A percentile compares a stretch with the other conserved stretches of the same genome.
These are phyloP conservation scores for Diloba caeruleocephala DNA, from an alignment of 2,888 invertebrate species.

Conservation along the genomic window DNA sequence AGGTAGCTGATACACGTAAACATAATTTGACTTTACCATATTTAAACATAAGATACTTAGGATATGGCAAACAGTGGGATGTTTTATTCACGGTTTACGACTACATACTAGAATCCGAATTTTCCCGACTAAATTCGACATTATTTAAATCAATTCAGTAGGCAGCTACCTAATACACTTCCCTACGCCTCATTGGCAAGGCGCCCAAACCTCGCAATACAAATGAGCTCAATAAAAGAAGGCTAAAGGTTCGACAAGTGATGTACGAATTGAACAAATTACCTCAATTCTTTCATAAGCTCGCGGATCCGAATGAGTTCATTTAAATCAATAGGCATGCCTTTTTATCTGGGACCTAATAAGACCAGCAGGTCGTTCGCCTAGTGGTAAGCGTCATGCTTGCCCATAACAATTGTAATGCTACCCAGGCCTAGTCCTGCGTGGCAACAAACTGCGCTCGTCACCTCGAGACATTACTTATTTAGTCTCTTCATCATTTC, in stretches of 20 bases:
- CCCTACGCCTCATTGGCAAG: constrained; percentile 35
- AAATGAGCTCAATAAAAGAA: constrained; percentile 59
- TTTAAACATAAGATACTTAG: constrained; percentile 1
- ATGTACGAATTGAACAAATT: constrained; percentile 54
- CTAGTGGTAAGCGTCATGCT: no score
- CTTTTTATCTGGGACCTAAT: no score
- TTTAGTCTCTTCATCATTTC: no score
- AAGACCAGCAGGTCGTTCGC: no score
- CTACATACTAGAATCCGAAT: constrained; percentile 27
- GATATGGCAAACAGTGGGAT: constrained; percentile 23
- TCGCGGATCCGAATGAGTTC: constrained; percentile 49
- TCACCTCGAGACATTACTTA: no score
- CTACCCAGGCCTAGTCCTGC: no score
- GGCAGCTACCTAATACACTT: constrained; percentile 29
- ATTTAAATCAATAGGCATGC: constrained; percentile 36
- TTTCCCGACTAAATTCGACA: constrained; percentile 31
- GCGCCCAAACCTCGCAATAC: constrained; percentile 48
- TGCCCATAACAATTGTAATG: no score
- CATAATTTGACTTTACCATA: no score
- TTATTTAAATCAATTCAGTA: constrained; percentile 55
- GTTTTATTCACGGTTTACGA: constrained; percentile 45
- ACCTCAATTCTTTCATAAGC: constrained; percentile 52
- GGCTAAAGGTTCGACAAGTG: constrained; percentile 50
- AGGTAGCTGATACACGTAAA: no score
- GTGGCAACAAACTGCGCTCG: no score